A percentile compares a stretch with the other conserved stretches of the same genome.
Evolutionary conservation across 2,797 vertebrate genomes (phyloP).

Genomic region (Pipistrellus kuhlii): DNA sequence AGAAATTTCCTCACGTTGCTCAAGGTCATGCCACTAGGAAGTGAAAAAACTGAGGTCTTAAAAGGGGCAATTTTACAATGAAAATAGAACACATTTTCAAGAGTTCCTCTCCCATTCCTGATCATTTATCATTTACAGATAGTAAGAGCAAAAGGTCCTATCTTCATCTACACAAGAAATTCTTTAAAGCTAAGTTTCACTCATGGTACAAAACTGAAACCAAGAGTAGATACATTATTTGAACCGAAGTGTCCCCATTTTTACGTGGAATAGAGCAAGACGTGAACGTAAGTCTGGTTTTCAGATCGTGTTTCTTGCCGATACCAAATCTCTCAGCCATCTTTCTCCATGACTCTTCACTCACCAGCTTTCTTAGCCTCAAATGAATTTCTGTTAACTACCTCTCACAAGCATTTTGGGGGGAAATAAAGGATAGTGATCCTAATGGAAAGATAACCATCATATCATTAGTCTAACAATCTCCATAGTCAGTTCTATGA

Average conservation of each 20-base stretch:
- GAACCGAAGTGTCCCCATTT: neutral
- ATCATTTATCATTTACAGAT: neutral
- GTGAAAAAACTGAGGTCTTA: neutral
- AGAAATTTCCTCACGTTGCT: neutral
- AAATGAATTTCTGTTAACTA: neutral
- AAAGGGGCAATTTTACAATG: neutral
- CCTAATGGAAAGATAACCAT: neutral
- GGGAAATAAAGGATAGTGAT: neutral
- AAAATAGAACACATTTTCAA: constrained; percentile 36
- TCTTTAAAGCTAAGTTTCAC: neutral
- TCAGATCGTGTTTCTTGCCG: neutral
- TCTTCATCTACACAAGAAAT: neutral
- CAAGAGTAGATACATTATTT: neutral
- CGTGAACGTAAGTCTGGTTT: neutral
- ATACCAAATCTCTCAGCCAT: neutral
- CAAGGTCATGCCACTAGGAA: neutral
- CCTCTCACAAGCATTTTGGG: neutral
- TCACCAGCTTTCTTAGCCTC: neutral
- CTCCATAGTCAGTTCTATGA: neutral
- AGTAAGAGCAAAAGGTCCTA: neutral
- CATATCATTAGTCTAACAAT: neutral
- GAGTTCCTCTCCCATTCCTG: neutral
- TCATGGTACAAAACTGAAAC: neutral
- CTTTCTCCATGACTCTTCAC: neutral
- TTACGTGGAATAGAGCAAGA: neutral